Evolutionary conservation across 2,888 invertebrate species (phyloP).

Genomic region (Lagria hirta): DNA sequence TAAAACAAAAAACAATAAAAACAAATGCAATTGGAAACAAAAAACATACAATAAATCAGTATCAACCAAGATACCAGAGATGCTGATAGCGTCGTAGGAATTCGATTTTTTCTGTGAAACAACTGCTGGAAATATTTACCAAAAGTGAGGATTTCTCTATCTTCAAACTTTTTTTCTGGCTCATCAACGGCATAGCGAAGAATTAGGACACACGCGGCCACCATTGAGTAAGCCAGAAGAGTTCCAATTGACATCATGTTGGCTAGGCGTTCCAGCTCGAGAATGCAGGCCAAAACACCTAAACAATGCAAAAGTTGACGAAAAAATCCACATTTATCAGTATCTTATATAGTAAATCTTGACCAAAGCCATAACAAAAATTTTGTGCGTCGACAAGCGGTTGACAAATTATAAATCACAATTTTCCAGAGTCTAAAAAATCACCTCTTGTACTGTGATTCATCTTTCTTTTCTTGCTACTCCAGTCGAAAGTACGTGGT

Average conservation of each 20-base stretch:
- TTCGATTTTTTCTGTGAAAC: slow-evolving; percentile 49
- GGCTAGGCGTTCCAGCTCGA: slow-evolving; percentile 80
- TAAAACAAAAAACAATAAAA: slow-evolving; percentile 33
- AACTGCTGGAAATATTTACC: slow-evolving; percentile 51
- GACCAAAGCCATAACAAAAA: too few species aligned
- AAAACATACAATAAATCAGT: slow-evolving; percentile 54
- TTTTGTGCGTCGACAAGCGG: too few species aligned
- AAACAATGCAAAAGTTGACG: slow-evolving; percentile 35
- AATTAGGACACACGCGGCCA: slow-evolving; percentile 82
- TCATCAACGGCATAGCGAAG: slow-evolving; percentile 58
- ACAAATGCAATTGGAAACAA: background rate
- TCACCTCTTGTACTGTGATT: too few species aligned
- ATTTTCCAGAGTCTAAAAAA: too few species aligned
- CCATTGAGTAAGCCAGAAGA: slow-evolving; percentile 83
- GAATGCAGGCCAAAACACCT: slow-evolving; percentile 79
- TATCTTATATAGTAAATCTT: too few species aligned
- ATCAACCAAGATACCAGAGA: slow-evolving; percentile 56
- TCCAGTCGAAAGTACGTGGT: too few species aligned
- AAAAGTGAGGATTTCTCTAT: slow-evolving; percentile 42
- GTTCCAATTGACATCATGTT: slow-evolving; percentile 92
- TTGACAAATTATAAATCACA: too few species aligned
- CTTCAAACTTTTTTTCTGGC: slow-evolving; percentile 48
- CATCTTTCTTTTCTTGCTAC: too few species aligned
- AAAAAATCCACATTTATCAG: background rate
- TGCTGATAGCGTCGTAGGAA: slow-evolving; percentile 56